Evolutionary conservation across 2,797 vertebrate genomes (phyloP).

Genomic region (Eulemur albifrons): DNA sequence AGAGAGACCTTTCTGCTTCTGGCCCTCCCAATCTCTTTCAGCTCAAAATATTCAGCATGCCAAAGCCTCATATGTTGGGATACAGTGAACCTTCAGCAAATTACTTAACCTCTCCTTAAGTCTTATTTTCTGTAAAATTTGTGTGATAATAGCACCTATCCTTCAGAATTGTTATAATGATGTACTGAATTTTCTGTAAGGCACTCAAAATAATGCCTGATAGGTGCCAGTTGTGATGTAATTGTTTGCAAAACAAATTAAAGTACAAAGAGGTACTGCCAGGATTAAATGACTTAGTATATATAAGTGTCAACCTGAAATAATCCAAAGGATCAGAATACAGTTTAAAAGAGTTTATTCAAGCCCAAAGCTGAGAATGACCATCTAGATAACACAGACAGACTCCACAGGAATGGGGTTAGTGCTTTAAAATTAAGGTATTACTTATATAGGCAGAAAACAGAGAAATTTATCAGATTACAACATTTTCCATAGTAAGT

Average conservation of each 20-base stretch:
- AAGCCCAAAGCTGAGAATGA: not conserved
- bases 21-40: not conserved
- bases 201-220: not conserved
- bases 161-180: not conserved
- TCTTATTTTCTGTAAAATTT: slow-evolving; percentile 40
- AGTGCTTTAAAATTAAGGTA: not conserved
- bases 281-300: not conserved
- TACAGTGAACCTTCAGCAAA: not conserved
- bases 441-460: not conserved
- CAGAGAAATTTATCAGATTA: not conserved
- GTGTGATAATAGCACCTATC: not conserved
- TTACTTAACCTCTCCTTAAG: not conserved
- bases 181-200: not conserved
- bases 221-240: not conserved
- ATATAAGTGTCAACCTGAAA: not conserved
- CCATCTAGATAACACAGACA: not conserved
- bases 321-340: not conserved
- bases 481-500: not conserved
- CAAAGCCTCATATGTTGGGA: not conserved
- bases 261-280: not conserved
- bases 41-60: not conserved
- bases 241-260: not conserved
- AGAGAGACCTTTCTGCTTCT: not conserved
- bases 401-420: not conserved
- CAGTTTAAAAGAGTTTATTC: not conserved